A percentile compares a stretch with the other conserved stretches of the same genome.
These are phyloP conservation scores for Glaucopsyche alexis DNA, from an alignment of 2,888 invertebrate genomes.

Conservation along the genomic window DNA sequence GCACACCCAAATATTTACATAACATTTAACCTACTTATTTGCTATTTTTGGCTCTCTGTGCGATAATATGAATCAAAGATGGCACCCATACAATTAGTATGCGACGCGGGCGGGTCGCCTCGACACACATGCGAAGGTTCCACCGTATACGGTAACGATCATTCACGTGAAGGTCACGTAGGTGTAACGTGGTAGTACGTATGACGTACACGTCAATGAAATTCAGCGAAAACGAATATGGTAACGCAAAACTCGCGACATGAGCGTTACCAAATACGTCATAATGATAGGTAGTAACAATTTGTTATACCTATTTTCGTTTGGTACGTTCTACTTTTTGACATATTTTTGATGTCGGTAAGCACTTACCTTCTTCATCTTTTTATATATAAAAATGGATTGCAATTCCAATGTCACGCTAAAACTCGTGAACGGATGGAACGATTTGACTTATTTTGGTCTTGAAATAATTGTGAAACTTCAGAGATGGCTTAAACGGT, in stretches of 20 bases:
- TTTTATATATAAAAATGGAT: too few relatives aligned
- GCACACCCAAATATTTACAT: too few relatives aligned
- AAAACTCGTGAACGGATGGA: too few relatives aligned
- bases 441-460: too few relatives aligned
- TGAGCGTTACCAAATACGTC: neutral
- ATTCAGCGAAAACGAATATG: neutral
- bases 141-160: slow-evolving; percentile 38
- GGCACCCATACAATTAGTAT: slow-evolving; percentile 34
- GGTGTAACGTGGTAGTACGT: neutral
- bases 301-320: too few relatives aligned
- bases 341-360: too few relatives aligned
- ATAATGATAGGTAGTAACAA: neutral
- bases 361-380: too few relatives aligned
- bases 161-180: slow-evolving; percentile 6
- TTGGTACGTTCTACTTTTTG: too few relatives aligned
- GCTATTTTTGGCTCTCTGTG: neutral
- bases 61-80: neutral
- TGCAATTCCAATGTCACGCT: too few relatives aligned
- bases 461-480: too few relatives aligned
- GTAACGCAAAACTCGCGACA: neutral
- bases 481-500: too few relatives aligned
- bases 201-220: neutral
- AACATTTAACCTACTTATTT: too few relatives aligned
- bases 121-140: slow-evolving; percentile 52
- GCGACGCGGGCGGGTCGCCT: slow-evolving; percentile 45